Evolutionary conservation across 2,888 invertebrate species (phyloP), one percentile per base, ranked within the genome.

Genomic region (Pegoplata infirma): DNA sequence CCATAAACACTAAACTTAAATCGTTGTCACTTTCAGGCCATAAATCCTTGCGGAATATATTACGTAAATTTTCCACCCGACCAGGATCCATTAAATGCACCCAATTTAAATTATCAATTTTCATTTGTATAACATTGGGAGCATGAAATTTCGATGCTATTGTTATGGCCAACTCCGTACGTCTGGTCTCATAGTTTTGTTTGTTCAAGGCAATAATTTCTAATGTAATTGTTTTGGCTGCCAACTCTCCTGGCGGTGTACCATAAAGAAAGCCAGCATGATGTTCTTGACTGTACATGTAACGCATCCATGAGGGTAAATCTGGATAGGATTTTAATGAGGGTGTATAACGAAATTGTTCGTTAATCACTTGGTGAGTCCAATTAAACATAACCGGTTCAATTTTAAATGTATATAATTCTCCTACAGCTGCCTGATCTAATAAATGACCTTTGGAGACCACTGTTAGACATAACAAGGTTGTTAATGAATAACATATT

Each of bases 31-130:
- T 95, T 81, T 94, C 94, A 16, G 91, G 92, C 97, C 97, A 97
- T 12, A 97, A 90, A 75, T 93, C 92, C 28, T 93, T 92, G 21
- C 93, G 92, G 84, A 97, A 94, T 64, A 97, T 93, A 83, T 95
- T 94, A 81, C 95, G 92, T 4, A 97, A 90, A 32, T 93, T 92
- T 36, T 94, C 93, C 90, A 95, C 94, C 72, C 94, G 91, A 81
- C 89, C 92, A 14, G 92, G 92, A 88, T 96, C 94, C 86, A 97
- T 94, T 85, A 97, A 91, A 86, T 97, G 96, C 81, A 96, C 96
- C 66, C 97, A 95, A 86, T 97, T 96, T 21, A 97, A 90, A 89
- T 97, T 97, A 87, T 96, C 95, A 56, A 97, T 95, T 90, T 97
- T 97, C 85, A 97, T 90, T 86, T 96, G 94, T 5, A 97, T 94